Percentiles rank a stretch among this genome's conserved stretches.
Evolutionary conservation across 2,113 vertebrate species (phyloP).

Genomic region (Gymnocephalus cernua): DNA sequence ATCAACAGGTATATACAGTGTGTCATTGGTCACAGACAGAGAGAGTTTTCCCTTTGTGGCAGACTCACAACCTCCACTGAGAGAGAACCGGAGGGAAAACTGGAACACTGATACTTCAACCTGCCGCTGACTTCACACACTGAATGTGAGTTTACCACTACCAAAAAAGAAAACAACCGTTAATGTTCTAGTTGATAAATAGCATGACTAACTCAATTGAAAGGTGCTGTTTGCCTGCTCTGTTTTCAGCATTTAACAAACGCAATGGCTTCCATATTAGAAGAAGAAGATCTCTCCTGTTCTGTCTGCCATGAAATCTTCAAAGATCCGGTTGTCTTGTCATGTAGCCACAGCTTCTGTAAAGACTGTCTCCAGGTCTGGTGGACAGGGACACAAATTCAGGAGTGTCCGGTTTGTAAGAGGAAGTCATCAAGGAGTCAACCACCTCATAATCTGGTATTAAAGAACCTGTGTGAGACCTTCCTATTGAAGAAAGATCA

Average conservation of each 20-base stretch:
- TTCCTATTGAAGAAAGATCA: background rate
- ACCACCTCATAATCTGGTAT: background rate
- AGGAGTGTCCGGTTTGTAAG: slow-evolving; percentile 38
- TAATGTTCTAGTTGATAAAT: background rate
- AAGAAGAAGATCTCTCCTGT: slow-evolving; percentile 21
- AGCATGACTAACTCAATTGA: background rate
- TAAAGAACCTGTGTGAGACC: slow-evolving; percentile 47
- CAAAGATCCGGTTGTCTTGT: slow-evolving; percentile 36
- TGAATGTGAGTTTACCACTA: background rate
- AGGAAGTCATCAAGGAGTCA: background rate
- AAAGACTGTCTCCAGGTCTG: slow-evolving; percentile 31
- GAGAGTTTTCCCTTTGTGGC: background rate
- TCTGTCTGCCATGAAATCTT: slow-evolving; percentile 46
- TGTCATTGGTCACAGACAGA: background rate
- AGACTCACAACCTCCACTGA: background rate
- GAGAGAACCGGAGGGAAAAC: background rate
- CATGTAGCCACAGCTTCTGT: slow-evolving; percentile 56
- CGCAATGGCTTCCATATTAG: slow-evolving; percentile 22
- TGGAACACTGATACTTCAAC: background rate
- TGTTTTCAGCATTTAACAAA: slow-evolving; percentile 4
- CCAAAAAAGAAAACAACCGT: background rate
- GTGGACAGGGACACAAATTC: slow-evolving; percentile 15
- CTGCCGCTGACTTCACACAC: background rate
- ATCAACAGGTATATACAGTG: background rate
- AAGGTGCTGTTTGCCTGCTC: background rate